Conservation (phyloP, 2,113 vertebrate genomes). For the Peromyscus leucopus region DNA sequence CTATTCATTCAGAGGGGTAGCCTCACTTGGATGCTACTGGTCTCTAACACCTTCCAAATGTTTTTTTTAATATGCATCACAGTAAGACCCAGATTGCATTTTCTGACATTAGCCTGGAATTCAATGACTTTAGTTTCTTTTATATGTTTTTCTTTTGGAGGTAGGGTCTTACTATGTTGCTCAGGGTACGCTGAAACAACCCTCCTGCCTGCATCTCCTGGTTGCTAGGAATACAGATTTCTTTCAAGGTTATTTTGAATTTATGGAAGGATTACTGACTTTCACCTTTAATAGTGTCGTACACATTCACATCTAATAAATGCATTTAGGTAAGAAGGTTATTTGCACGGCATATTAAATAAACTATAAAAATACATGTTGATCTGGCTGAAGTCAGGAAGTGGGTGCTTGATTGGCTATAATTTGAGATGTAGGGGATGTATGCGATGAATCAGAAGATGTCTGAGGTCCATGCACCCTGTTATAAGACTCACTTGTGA, state of each 20-base stretch:
- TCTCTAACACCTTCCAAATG: neutral
- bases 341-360: constrained; percentile 12
- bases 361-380: neutral
- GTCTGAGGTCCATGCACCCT: neutral
- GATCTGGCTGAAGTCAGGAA: neutral
- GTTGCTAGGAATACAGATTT: neutral
- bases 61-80: neutral
- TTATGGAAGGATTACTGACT: neutral
- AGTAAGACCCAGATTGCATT: neutral
- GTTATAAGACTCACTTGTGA: neutral
- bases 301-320: neutral
- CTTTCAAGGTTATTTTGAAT: constrained; percentile 50
- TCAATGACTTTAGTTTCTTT: neutral
- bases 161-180: neutral
- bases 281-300: neutral
- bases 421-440: neutral
- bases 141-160: neutral
- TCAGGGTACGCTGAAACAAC: neutral
- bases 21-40: neutral
- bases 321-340: neutral
- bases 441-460: neutral
- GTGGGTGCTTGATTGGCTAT: neutral
- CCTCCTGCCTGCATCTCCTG: neutral
- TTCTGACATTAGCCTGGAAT: constrained; percentile 9
- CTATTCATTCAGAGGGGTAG: neutral